These are phyloP conservation scores for Lingula anatina DNA, from an alignment of 2,888 invertebrate genomes.

Conservation along the genomic window DNA sequence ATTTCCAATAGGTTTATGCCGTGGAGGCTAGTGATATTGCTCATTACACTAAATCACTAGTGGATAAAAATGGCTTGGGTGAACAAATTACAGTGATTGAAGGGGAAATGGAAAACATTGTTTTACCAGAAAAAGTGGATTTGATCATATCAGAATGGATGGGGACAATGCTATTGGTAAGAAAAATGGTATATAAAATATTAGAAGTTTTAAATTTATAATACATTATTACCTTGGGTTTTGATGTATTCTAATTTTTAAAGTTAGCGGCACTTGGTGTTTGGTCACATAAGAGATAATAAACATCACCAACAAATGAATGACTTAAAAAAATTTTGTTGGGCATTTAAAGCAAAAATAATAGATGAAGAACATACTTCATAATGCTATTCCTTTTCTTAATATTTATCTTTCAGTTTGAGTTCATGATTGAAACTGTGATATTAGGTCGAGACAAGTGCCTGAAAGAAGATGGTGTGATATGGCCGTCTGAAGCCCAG, in stretches of 20 bases:
- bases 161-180: conserved; percentile 25
- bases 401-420: conserved; percentile 20
- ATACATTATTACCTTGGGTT: too few species aligned
- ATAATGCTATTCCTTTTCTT: too few species aligned
- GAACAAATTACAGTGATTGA: conserved; percentile 70
- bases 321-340: too few species aligned
- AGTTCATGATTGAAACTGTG: conserved; percentile 31
- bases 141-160: conserved; percentile 35
- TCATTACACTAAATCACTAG: conserved; percentile 20
- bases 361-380: too few species aligned
- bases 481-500: conserved; percentile 26
- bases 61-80: conserved; percentile 65
- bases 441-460: conserved; percentile 23
- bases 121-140: conserved; percentile 57
- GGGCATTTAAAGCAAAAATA: too few species aligned
- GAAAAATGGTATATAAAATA: too few species aligned
- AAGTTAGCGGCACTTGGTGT: too few species aligned
- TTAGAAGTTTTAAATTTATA: too few species aligned
- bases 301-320: background rate
- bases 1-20: conserved; percentile 35
- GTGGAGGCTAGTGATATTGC: conserved; percentile 38
- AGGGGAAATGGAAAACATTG: conserved; percentile 76
- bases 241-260: too few species aligned
- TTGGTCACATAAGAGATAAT: background rate
- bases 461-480: conserved; percentile 54